Evolutionary conservation across 2,113 vertebrate species (phyloP).

Genomic region (Oreotrochilus melanogaster): DNA sequence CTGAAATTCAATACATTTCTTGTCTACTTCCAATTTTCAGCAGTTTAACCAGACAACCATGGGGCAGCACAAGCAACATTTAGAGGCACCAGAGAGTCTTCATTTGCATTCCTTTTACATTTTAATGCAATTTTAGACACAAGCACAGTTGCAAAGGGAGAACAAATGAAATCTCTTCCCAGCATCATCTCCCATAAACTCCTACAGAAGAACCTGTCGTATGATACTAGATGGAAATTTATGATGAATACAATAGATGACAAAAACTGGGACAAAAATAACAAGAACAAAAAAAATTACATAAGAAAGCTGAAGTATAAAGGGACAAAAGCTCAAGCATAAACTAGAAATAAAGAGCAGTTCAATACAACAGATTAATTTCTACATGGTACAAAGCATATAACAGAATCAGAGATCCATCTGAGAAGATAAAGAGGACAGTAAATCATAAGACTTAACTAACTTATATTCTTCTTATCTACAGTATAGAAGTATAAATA

Average conservation of each 20-base stretch:
- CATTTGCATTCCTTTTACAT: neutral
- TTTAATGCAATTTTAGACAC: neutral
- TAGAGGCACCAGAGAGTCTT: neutral
- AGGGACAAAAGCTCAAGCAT: neutral
- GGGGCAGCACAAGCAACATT: neutral
- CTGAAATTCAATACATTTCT: neutral
- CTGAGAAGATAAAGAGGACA: neutral
- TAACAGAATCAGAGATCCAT: neutral
- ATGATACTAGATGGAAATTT: neutral
- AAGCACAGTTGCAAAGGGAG: neutral
- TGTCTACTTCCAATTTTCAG: neutral
- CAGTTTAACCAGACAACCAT: neutral
- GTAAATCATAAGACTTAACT: neutral
- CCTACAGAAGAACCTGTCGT: neutral
- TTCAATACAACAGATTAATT: neutral
- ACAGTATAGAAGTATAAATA: neutral
- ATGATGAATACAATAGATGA: neutral
- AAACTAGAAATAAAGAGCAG: neutral
- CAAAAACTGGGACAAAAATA: neutral
- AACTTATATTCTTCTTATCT: neutral
- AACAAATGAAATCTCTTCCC: conserved; percentile 21
- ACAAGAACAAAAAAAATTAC: neutral
- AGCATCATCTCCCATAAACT: neutral
- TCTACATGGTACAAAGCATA: neutral
- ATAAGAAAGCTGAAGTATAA: neutral